Percentiles rank a stretch among this genome's conserved stretches.
These are phyloP conservation scores for Xerus rutilus DNA, from an alignment of 2,797 vertebrate genomes.

Conservation along the genomic window DNA sequence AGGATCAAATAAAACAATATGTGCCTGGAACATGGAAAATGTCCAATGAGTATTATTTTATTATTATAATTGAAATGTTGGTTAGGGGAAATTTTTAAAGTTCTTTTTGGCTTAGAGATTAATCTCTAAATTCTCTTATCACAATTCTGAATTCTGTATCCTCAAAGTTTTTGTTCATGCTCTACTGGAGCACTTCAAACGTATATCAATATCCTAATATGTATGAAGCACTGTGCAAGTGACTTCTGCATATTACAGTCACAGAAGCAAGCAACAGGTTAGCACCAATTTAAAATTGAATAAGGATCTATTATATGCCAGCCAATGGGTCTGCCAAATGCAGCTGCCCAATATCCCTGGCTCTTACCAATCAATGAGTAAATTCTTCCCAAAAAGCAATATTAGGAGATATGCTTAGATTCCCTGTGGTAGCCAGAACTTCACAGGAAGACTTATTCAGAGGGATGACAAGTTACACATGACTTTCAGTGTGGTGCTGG, in stretches of 20 bases:
- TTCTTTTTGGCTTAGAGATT: background rate
- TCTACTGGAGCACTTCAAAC: background rate
- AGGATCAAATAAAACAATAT: background rate
- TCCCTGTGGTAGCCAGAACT: background rate
- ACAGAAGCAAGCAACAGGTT: background rate
- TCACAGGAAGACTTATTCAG: background rate
- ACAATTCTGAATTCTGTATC: background rate
- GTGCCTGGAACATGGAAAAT: background rate
- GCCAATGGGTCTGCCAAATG: background rate
- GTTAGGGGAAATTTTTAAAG: background rate
- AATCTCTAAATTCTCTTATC: background rate
- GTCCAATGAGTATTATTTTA: background rate
- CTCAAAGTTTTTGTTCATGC: background rate
- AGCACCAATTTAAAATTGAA: background rate
- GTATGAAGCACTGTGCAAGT: background rate
- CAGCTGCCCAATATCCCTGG: background rate
- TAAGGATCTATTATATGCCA: background rate
- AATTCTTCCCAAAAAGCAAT: conserved; percentile 30
- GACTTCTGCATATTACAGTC: background rate
- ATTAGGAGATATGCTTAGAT: background rate
- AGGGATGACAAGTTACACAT: background rate
- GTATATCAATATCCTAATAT: no score
- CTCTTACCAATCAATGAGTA: background rate
- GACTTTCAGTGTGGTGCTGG: background rate
- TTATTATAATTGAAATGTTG: background rate